Percentiles rank a stretch among this genome's conserved stretches.
Conservation (phyloP, 2,797 vertebrate genomes). For the Vultur gryphus region DNA sequence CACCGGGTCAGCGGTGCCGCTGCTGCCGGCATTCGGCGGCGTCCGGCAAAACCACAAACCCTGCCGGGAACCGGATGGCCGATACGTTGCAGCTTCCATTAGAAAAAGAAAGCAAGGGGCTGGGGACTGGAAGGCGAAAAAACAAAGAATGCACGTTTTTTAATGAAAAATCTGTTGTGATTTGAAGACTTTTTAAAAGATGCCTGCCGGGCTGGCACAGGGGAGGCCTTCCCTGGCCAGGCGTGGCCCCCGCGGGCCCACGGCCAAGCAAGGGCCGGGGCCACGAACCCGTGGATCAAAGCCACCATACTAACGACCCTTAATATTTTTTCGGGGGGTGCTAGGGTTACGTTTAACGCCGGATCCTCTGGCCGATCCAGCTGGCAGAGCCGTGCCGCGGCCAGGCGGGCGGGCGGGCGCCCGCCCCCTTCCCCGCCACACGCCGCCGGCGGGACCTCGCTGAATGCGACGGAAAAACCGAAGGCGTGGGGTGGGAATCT, state of each 20-base stretch:
- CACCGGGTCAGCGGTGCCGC: background rate
- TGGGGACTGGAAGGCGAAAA: background rate
- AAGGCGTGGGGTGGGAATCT: accelerated
- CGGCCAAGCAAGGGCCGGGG: no score
- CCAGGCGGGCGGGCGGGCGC: background rate
- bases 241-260: no score
- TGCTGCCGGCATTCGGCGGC: no score
- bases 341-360: no score
- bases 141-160: accelerated
- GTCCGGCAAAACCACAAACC: background rate
- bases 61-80: background rate
- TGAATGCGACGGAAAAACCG: no score
- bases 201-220: background rate
- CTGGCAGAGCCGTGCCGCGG: background rate
- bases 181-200: background rate
- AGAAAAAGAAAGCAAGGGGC: background rate
- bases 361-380: no score
- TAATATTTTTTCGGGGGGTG: no score
- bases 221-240: background rate
- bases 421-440: background rate
- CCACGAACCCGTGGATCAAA: background rate
- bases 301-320: background rate
- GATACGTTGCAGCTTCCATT: background rate
- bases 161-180: accelerated
- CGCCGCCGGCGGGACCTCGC: background rate